Conservation (phyloP, 2,888 invertebrate genomes). For the Caenorhabditis imperialis region DNA sequence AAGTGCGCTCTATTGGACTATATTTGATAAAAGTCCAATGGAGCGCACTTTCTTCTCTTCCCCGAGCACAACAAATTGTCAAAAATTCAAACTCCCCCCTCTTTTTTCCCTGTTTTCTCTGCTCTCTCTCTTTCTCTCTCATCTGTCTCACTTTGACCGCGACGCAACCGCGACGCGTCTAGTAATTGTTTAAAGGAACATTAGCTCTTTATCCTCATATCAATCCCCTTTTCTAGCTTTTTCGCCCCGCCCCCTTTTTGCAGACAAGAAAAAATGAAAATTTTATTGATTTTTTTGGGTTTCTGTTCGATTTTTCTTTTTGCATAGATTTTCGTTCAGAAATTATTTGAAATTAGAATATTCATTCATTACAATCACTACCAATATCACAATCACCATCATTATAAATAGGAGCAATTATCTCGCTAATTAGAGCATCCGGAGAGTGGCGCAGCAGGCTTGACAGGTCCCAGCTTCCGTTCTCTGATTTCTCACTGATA, state of each 20-base stretch:
- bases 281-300: constrained; percentile 5
- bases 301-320: too few relatives aligned
- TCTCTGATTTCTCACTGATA: too few relatives aligned
- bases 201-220: constrained; percentile 25
- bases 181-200: too few relatives aligned
- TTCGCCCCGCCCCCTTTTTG: neutral
- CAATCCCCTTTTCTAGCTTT: neutral
- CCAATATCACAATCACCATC: too few relatives aligned
- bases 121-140: neutral
- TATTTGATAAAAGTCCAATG: too few relatives aligned
- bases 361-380: too few relatives aligned
- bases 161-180: too few relatives aligned
- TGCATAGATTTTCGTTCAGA: too few relatives aligned
- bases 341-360: too few relatives aligned
- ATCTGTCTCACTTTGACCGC: neutral
- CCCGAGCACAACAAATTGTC: neutral
- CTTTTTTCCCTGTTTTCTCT: constrained; percentile 1
- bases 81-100: too few relatives aligned
- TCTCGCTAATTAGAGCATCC: constrained; percentile 6
- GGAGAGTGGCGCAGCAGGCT: constrained; percentile 16
- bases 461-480: constrained; percentile 24
- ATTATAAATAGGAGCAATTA: neutral
- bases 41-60: neutral
- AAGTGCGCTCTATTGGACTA: too few relatives aligned
- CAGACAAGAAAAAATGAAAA: constrained; percentile 21